Evolutionary conservation across 2,797 vertebrate species (phyloP).

Genomic region (Anguilla marmorata): DNA sequence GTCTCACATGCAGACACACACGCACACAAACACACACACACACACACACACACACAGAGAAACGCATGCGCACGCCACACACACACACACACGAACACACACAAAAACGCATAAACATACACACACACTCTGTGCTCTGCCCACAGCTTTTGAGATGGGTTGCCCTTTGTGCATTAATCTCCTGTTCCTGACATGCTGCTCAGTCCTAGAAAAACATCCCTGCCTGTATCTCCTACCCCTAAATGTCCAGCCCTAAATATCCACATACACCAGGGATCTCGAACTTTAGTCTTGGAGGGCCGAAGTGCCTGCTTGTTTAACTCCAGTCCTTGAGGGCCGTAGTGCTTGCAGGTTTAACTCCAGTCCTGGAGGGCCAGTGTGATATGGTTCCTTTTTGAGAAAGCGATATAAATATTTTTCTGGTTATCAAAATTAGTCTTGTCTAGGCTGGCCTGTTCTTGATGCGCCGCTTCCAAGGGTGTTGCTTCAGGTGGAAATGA

Average conservation of each 20-base stretch:
- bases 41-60: not conserved
- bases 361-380: too few species aligned
- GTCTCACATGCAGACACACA: slow-evolving; percentile 21
- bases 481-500: not conserved
- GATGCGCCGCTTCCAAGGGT: too few species aligned
- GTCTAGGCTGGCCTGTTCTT: too few species aligned
- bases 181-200: slow-evolving; percentile 78
- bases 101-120: slow-evolving; percentile 37
- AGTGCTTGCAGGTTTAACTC: too few species aligned
- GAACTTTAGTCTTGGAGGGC: not conserved
- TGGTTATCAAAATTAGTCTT: too few species aligned
- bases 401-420: too few species aligned
- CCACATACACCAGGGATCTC: not conserved
- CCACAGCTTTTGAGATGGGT: slow-evolving; percentile 41
- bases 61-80: too few species aligned
- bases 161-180: slow-evolving; percentile 77
- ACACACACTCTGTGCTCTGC: slow-evolving; percentile 41
- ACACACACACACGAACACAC: not conserved
- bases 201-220: slow-evolving; percentile 54
- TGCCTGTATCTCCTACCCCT: not conserved
- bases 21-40: slow-evolving; percentile 14
- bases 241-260: not conserved
- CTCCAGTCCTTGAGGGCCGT: too few species aligned
- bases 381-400: too few species aligned
- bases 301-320: not conserved